Evolutionary conservation across 1,140 invertebrate genomes (phyloP).

Genomic region (Diabrotica undecimpunctata): DNA sequence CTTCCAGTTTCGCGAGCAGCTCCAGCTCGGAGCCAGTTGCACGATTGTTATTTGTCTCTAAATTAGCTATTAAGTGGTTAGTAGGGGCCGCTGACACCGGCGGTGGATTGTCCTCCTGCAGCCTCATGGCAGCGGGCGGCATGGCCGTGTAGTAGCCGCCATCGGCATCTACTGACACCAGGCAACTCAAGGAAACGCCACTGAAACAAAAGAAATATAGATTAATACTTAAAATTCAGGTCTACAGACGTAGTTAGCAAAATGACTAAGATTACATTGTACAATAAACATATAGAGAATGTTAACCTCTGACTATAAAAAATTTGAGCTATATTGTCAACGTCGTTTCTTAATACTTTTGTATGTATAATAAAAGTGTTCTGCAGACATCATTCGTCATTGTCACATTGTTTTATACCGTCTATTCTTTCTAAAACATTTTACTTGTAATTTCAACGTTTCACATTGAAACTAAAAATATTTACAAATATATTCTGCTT

Average conservation of each 20-base stretch:
- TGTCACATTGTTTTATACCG: no score
- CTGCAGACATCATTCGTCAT: no score
- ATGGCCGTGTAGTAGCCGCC: constrained; percentile 42
- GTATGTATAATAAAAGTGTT: no score
- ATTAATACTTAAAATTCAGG: not conserved
- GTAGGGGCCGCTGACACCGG: constrained; percentile 15
- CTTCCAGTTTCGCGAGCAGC: constrained; percentile 88
- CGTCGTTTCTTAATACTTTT: no score
- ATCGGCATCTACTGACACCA: constrained; percentile 43
- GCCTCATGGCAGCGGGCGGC: constrained; percentile 45
- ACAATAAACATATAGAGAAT: no score
- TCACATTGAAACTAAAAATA: no score
- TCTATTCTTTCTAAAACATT: no score
- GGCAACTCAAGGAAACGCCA: constrained; percentile 41
- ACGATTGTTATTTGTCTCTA: constrained; percentile 31
- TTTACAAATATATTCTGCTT: no score
- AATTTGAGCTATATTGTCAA: no score
- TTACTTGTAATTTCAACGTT: no score
- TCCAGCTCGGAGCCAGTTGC: constrained; percentile 64
- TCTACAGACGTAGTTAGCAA: not conserved
- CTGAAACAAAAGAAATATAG: constrained; percentile 22
- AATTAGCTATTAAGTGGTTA: constrained; percentile 26
- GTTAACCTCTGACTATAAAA: no score
- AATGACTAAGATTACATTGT: no score
- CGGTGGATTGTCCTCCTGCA: constrained; percentile 33